These are phyloP conservation scores for Carassius gibelio DNA, from an alignment of 2,113 vertebrate species.

Conservation along the genomic window DNA sequence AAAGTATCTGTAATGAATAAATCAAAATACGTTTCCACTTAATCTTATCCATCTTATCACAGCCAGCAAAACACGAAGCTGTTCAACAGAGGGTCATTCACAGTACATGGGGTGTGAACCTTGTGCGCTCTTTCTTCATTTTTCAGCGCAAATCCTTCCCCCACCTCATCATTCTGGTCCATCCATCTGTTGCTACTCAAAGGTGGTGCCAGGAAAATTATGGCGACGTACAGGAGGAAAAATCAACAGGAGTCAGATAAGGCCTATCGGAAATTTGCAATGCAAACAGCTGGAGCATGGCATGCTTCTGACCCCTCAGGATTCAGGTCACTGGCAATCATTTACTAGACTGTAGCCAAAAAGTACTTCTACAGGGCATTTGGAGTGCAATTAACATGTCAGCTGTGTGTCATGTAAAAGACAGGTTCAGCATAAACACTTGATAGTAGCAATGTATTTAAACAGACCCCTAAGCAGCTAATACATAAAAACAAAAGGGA, in stretches of 20 bases:
- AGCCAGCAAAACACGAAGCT: constrained; percentile 58
- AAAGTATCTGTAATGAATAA: constrained; percentile 46
- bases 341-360: constrained; percentile 44
- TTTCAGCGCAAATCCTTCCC: constrained; percentile 34
- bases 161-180: constrained; percentile 29
- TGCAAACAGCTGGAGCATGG: constrained; percentile 49
- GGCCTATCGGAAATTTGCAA: constrained; percentile 55
- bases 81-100: constrained; percentile 48
- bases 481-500: neutral
- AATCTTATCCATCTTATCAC: constrained; percentile 61
- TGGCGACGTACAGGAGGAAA: constrained; percentile 69
- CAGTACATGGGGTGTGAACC: constrained; percentile 56
- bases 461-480: neutral
- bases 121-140: constrained; percentile 42
- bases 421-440: neutral
- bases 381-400: neutral
- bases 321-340: constrained; percentile 50
- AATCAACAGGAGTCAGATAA: constrained; percentile 65
- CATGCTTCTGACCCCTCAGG: constrained; percentile 41
- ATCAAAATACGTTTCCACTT: constrained; percentile 55
- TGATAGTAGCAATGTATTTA: neutral
- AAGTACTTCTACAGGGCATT: constrained; percentile 29
- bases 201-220: constrained; percentile 55
- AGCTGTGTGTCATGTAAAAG: neutral
- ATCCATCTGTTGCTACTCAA: constrained; percentile 71